phyloP scores from a whole-genome alignment of 2,113 vertebrate species.

The Progne subis region DNA sequence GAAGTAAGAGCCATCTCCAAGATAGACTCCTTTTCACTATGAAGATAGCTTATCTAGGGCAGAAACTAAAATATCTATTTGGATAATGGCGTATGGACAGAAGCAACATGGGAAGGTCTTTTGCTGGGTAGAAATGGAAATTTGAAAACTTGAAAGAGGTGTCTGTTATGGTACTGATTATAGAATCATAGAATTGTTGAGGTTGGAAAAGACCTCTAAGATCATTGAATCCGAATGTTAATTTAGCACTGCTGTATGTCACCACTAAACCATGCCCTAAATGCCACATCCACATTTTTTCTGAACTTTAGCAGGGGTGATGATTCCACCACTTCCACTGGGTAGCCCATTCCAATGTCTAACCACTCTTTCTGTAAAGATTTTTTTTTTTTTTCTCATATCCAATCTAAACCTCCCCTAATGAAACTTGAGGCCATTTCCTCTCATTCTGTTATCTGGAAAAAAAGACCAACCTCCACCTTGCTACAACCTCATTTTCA shows the following conservation, averaged over 20 bases:
- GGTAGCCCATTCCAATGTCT: not conserved
- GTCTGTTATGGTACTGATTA: not conserved
- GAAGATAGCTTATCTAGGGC: not conserved
- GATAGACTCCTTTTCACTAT: not conserved
- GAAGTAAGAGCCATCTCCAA: not conserved
- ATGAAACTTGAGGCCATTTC: not conserved
- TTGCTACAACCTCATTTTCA: accelerated
- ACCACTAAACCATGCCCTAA: not conserved
- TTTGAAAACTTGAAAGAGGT: not conserved
- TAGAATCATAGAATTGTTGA: not conserved
- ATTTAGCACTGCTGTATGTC: not conserved
- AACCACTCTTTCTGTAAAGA: not conserved
- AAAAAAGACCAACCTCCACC: not conserved
- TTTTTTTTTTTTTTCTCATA: not conserved
- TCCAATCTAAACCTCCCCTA: not conserved
- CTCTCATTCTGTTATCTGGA: not conserved
- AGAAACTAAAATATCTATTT: not conserved
- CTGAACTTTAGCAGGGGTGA: not conserved
- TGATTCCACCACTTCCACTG: not conserved
- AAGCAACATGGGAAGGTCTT: not conserved
- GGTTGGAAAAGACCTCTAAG: not conserved
- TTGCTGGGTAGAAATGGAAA: not conserved
- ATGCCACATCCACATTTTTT: not conserved
- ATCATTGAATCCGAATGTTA: not conserved
- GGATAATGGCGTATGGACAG: not conserved